A percentile compares a stretch with the other conserved stretches of the same genome.
Conservation (phyloP, 1,140 invertebrate species). For the Tetragnatha versicolor region DNA sequence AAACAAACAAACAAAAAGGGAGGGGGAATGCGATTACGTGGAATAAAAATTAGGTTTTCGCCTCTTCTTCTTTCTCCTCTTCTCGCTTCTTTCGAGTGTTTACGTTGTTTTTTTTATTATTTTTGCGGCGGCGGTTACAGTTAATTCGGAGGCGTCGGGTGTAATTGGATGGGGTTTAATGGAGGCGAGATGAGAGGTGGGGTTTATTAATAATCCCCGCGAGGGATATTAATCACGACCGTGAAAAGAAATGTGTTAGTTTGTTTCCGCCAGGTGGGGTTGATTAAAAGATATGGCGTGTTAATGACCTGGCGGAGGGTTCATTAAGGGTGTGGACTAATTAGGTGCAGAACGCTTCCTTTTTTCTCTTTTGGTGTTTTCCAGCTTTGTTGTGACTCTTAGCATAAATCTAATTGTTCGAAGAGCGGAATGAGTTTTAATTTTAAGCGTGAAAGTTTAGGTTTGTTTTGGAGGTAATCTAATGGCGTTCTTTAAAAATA, state of each 20-base stretch:
- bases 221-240: conserved; percentile 22
- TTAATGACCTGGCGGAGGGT: conserved; percentile 10
- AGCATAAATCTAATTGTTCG: too few relatives aligned
- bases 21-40: conserved; percentile 42
- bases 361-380: too few relatives aligned
- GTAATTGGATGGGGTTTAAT: conserved; percentile 43
- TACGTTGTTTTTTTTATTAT: conserved; percentile 41
- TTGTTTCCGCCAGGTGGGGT: neutral
- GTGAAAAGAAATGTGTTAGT: neutral
- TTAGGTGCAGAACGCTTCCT: too few relatives aligned
- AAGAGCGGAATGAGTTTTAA: too few relatives aligned
- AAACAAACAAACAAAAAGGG: conserved; percentile 16
- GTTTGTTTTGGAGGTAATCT: too few relatives aligned
- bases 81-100: conserved; percentile 29
- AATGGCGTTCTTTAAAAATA: too few relatives aligned
- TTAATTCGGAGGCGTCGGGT: conserved; percentile 26
- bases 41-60: conserved; percentile 49
- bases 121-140: conserved; percentile 28
- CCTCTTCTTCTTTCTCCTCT: neutral
- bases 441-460: too few relatives aligned
- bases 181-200: conserved; percentile 1
- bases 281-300: conserved; percentile 7
- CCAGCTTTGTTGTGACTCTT: too few relatives aligned
- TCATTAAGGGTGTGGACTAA: conserved; percentile 8
- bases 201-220: conserved; percentile 35